Percentiles rank a stretch among this genome's conserved stretches.
Conservation (phyloP, 2,113 vertebrate genomes). For the Apodemus speciosus region DNA sequence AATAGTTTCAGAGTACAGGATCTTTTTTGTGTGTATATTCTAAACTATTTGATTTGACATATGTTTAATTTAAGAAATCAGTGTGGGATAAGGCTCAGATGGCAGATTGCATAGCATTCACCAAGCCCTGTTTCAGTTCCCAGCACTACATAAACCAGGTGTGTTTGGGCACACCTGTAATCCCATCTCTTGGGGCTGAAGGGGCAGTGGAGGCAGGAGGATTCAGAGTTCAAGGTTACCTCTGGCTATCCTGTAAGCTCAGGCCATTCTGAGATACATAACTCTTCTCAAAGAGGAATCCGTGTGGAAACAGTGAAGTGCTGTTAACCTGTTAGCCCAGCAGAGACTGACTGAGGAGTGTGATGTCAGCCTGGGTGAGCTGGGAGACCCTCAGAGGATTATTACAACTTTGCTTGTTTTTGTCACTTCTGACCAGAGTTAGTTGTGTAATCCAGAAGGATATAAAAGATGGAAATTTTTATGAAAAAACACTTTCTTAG, state of each 20-base stretch:
- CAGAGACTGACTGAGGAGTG: not conserved
- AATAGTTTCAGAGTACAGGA: not conserved
- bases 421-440: not conserved
- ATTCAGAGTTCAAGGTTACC: not conserved
- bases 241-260: not conserved
- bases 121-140: too few relatives aligned
- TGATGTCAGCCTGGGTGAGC: not conserved
- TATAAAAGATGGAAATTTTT: constrained; percentile 12
- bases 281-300: not conserved
- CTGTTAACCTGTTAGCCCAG: not conserved
- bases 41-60: not conserved
- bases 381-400: not conserved
- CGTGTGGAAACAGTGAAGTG: not conserved
- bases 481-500: not conserved
- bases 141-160: not conserved
- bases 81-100: not conserved
- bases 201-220: not conserved
- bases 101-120: not conserved
- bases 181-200: not conserved
- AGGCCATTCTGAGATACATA: not conserved
- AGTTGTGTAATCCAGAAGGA: constrained; percentile 8
- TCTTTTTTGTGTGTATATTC: not conserved
- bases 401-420: not conserved
- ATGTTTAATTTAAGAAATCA: not conserved
- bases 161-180: not conserved